Evolutionary conservation across 2,113 vertebrate genomes (phyloP).

Genomic region (Psilopsiagon aymara): DNA sequence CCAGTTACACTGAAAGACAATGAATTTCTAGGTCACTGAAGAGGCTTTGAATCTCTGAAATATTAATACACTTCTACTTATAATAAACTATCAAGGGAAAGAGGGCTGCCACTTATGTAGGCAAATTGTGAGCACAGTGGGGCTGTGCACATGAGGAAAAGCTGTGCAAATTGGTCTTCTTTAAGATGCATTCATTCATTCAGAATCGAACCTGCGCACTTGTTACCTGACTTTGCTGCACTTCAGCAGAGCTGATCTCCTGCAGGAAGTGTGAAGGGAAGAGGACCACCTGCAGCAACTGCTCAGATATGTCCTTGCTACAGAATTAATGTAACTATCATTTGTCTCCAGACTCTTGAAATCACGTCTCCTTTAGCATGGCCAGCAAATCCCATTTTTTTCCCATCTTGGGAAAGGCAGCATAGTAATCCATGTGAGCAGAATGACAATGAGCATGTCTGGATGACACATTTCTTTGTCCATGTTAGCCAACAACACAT

Average conservation of each 20-base stretch:
- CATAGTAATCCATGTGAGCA: background rate
- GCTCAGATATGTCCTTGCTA: background rate
- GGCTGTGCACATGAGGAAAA: background rate
- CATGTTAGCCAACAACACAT: background rate
- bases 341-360: background rate
- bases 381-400: background rate
- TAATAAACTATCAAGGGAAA: background rate
- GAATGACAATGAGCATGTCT: background rate
- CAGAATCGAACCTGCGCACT: accelerated
- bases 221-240: background rate
- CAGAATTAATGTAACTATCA: background rate
- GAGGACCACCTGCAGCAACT: background rate
- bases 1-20: background rate
- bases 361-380: background rate
- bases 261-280: background rate
- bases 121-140: background rate
- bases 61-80: background rate
- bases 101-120: background rate
- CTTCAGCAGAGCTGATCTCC: background rate
- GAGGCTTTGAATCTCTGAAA: background rate
- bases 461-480: background rate
- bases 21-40: background rate
- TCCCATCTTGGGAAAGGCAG: background rate
- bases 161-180: background rate
- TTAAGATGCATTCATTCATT: background rate